Evolutionary conservation across 1,140 invertebrate species (phyloP).

Genomic region (Apocrypta bakeri): DNA sequence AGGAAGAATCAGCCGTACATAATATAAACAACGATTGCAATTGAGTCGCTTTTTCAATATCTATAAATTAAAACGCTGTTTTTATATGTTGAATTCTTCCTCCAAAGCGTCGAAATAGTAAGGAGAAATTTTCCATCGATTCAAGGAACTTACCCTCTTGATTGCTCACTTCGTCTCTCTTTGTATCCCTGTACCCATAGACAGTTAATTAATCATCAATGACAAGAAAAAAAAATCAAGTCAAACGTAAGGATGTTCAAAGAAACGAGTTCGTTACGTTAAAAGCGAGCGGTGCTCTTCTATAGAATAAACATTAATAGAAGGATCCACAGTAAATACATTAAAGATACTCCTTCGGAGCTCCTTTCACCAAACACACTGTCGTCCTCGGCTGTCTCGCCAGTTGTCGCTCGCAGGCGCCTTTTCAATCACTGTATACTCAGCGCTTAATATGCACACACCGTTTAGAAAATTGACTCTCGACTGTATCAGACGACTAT

Average conservation of each 20-base stretch:
- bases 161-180: too few relatives aligned
- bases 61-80: too few relatives aligned
- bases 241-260: background rate
- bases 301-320: slow-evolving; percentile 9
- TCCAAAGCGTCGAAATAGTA: too few relatives aligned
- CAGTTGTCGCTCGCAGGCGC: slow-evolving; percentile 35
- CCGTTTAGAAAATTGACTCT: too few relatives aligned
- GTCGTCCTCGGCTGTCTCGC: background rate
- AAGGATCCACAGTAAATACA: background rate
- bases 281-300: background rate
- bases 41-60: too few relatives aligned
- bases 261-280: background rate
- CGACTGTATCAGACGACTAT: background rate
- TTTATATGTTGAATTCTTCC: too few relatives aligned
- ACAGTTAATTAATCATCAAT: background rate
- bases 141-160: too few relatives aligned
- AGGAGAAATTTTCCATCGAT: too few relatives aligned
- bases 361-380: background rate
- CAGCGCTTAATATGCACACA: background rate
- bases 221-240: background rate
- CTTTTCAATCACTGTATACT: background rate
- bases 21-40: too few relatives aligned
- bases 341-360: background rate
- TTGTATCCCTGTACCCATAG: too few relatives aligned
- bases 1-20: too few relatives aligned